phyloP scores from a whole-genome alignment of 2,888 invertebrate species.

The Lucinisca nassula region DNA sequence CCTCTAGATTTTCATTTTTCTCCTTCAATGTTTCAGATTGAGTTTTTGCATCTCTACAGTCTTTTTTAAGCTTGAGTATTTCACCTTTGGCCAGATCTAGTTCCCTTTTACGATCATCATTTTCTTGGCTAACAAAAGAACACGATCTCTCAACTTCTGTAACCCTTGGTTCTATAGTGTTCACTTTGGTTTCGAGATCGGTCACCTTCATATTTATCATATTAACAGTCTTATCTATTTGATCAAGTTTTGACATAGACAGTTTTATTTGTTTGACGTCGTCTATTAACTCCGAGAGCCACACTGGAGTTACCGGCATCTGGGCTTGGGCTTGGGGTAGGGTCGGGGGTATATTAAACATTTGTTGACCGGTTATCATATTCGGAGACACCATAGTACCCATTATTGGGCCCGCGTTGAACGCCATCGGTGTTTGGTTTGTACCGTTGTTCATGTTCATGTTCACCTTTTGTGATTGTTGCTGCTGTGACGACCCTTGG shows the following conservation, averaged over 20 bases:
- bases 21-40: not conserved
- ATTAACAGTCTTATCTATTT: not conserved
- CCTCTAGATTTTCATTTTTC: not conserved
- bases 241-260: too few species aligned
- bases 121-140: not conserved
- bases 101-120: not conserved
- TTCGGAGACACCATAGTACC: not conserved
- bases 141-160: too few species aligned
- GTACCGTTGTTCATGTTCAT: not conserved
- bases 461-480: not conserved
- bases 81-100: not conserved
- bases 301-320: not conserved
- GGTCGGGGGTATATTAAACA: not conserved
- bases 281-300: not conserved
- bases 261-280: constrained; percentile 5
- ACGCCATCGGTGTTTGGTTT: not conserved
- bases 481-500: not conserved
- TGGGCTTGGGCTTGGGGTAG: not conserved
- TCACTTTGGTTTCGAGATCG: not conserved
- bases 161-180: not conserved
- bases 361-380: not conserved
- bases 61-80: not conserved
- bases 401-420: not conserved
- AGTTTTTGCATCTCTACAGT: not conserved
- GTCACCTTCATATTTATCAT: not conserved